Evolutionary conservation across 2,113 vertebrate species (phyloP).

Genomic region (Eulemur macaco): DNA sequence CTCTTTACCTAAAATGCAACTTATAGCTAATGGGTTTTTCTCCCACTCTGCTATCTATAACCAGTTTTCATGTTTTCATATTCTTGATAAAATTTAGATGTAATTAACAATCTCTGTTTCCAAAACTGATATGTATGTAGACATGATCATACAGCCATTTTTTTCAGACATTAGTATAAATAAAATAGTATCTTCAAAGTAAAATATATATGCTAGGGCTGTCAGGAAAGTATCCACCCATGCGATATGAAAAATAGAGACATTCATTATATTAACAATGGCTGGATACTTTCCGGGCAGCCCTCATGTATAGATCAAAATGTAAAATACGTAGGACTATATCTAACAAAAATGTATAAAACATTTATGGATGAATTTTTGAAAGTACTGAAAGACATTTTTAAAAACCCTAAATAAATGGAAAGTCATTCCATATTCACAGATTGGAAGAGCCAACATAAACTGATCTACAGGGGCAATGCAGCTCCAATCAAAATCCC

Average conservation of each 20-base stretch:
- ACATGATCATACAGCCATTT: conserved; percentile 49
- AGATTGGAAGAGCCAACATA: neutral
- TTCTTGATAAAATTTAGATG: conserved; percentile 63
- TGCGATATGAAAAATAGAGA: too few species aligned
- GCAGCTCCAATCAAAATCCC: neutral
- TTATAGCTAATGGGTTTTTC: conserved; percentile 49
- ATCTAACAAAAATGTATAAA: neutral
- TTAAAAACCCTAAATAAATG: neutral
- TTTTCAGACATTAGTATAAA: conserved; percentile 76
- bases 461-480: neutral
- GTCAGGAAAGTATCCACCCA: too few species aligned
- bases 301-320: neutral
- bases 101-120: conserved; percentile 46
- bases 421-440: neutral
- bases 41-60: conserved; percentile 53
- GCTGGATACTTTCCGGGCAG: too few species aligned
- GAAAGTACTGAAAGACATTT: neutral
- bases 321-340: neutral
- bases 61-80: neutral
- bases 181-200: conserved; percentile 80
- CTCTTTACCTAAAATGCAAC: conserved; percentile 58
- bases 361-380: neutral
- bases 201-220: neutral
- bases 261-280: too few species aligned
- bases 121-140: conserved; percentile 39